These are phyloP conservation scores for Eupithecia subfuscata DNA, from an alignment of 2,888 invertebrate genomes.

Conservation along the genomic window DNA sequence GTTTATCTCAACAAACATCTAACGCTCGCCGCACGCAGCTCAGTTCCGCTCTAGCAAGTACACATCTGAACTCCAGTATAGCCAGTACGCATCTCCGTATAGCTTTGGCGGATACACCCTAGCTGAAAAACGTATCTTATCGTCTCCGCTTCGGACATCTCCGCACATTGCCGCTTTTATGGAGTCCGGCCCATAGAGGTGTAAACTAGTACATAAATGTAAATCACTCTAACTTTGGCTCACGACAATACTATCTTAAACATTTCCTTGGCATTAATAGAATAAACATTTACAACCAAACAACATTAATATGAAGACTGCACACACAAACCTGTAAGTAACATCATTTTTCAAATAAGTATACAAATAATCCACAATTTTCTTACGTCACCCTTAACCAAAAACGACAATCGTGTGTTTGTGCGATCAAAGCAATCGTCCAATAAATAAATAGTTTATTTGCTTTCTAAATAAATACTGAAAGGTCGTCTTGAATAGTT, in stretches of 20 bases:
- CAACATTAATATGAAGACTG: not conserved
- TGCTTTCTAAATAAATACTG: conserved; percentile 79
- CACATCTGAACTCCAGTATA: no score
- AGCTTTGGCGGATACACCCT: no score
- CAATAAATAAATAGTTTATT: conserved; percentile 82
- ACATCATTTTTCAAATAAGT: not conserved
- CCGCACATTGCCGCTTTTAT: no score
- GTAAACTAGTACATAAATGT: no score
- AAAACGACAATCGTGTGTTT: conserved; percentile 71
- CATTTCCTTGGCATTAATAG: not conserved
- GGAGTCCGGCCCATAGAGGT: no score
- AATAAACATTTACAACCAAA: not conserved
- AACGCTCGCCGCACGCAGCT: no score
- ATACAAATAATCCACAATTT: conserved; percentile 51
- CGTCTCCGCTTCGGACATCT: no score
- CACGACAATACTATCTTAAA: not conserved
- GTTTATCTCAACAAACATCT: no score
- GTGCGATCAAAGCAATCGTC: conserved; percentile 77
- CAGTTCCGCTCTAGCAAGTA: no score
- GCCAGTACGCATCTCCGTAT: no score
- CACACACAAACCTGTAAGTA: not conserved
- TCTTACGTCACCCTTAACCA: conserved; percentile 58
- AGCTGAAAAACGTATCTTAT: no score
- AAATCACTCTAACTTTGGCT: not conserved
- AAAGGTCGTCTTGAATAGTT: conserved; percentile 68